Evolutionary conservation across 2,113 vertebrate genomes (phyloP), one percentile per base, ranked within the genome.

Genomic region (Megaleporinus macrocephalus): DNA sequence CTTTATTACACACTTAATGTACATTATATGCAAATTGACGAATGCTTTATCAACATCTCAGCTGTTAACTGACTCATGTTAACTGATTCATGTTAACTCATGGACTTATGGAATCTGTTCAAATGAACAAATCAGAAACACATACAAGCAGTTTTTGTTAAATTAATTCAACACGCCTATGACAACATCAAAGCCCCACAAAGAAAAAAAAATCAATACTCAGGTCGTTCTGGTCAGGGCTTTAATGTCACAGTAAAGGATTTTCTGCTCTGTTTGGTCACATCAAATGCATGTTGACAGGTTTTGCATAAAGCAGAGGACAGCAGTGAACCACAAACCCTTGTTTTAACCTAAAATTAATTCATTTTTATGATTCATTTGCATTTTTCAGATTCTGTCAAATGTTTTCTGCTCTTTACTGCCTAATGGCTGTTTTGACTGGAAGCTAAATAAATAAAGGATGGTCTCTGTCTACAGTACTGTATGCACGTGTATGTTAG

Each of bases 161-260:
- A 53, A 53, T 18, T 18, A 53, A 53, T 18, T 11, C 14, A 53
- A 53, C 51, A 53, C 16, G 51, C 51, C 16, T 6, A 14, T 55
- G 20, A 20, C 53, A 55, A 55, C 1, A 55, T 55, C 53, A 22
- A 55, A 55, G 6, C 13, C 20, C 5, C 53, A 55, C 18, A 55
- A 55, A 55, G 53, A n/a, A n/a, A n/a, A n/a, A n/a, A n/a, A n/a
- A 55, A 55, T 55, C 53, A 55, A 55, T 55, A 55, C 53, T 51
- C 14, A 16, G 13, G 49, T 18, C 49, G 18, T 18, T 51, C 14
- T 55, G 14, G 53, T 22, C 20, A 6, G 20, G 53, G 20, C 53
- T 55, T 55, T 22, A 55, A 55, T 22, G 53, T 5, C 53, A 55
- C 18, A 55, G 53, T 22, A 55, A 55, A 13, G 53, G 53, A 55